Evolutionary conservation across 23 tunicate species (phyloP).

Genomic region (Oikopleura dioica): DNA sequence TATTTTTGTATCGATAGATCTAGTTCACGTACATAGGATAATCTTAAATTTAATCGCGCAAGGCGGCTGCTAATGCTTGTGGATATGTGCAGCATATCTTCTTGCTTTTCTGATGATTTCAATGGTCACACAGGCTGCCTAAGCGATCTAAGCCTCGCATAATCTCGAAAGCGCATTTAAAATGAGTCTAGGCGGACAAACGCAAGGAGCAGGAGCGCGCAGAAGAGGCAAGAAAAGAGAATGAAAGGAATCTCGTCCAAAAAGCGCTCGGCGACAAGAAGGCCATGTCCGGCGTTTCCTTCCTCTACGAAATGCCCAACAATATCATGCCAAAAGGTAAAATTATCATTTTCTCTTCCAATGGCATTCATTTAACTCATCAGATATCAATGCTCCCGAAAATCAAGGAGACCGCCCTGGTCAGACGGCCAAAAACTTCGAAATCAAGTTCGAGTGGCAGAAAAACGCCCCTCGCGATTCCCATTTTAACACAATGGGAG

Average conservation of each 20-base stretch:
- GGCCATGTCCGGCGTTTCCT: neutral
- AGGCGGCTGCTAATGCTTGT: no score
- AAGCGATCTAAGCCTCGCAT: no score
- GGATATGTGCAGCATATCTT: no score
- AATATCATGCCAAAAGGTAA: neutral
- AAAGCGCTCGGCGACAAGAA: neutral
- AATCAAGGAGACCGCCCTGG: neutral
- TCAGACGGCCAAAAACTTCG: constrained; percentile 13
- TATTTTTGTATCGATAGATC: no score
- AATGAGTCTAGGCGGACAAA: neutral
- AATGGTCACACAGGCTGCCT: no score
- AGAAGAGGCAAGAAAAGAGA: neutral
- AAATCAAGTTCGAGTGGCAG: constrained; percentile 91
- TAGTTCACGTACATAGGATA: no score
- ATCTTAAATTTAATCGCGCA: no score
- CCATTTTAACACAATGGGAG: constrained; percentile 66
- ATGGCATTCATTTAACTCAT: no score
- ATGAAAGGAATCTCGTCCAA: neutral
- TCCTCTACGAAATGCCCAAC: neutral
- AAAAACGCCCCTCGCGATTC: constrained; percentile 79
- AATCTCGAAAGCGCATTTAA: no score
- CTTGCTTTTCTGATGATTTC: no score
- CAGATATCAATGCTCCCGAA: neutral
- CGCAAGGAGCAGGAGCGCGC: neutral
- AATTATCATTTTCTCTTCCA: neutral